Evolutionary conservation across 1,140 invertebrate genomes (phyloP).

Genomic region (Phortica variegata): DNA sequence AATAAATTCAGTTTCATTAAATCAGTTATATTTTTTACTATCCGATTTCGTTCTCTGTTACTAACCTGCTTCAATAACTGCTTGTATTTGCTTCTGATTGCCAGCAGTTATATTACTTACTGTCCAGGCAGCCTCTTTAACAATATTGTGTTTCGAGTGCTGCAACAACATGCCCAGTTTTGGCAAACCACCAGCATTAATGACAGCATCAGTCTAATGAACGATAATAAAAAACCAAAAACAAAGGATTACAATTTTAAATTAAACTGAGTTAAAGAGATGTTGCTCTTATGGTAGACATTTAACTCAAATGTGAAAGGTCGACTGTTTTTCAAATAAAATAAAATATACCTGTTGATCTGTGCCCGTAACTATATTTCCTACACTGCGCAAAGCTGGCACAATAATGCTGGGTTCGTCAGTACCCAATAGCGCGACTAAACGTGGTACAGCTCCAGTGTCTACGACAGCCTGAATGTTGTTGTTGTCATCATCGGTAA

Average conservation of each 20-base stretch:
- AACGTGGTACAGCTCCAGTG: slow-evolving; percentile 69
- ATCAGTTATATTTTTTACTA: slow-evolving; percentile 45
- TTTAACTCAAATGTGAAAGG: too few species aligned
- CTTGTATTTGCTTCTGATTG: slow-evolving; percentile 91
- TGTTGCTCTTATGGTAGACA: too few species aligned
- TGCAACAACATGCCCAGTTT: slow-evolving; percentile 72
- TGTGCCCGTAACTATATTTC: slow-evolving; percentile 86
- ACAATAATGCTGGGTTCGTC: slow-evolving; percentile 77
- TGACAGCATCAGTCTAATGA: slow-evolving; percentile 92
- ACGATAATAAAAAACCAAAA: slow-evolving; percentile 5
- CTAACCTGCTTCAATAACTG: slow-evolving; percentile 80
- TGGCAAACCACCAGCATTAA: slow-evolving; percentile 75
- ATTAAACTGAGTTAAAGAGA: too few species aligned
- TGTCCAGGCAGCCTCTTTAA: slow-evolving; percentile 97
- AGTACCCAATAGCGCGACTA: slow-evolving; percentile 75
- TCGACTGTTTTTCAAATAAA: too few species aligned
- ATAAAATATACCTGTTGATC: slow-evolving; percentile 76
- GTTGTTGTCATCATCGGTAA: slow-evolving; percentile 92
- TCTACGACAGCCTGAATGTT: slow-evolving; percentile 85
- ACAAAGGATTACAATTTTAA: not conserved
- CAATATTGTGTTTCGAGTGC: slow-evolving; percentile 72
- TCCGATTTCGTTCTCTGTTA: slow-evolving; percentile 58
- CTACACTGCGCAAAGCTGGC: slow-evolving; percentile 83
- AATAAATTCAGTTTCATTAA: not conserved
- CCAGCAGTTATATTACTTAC: slow-evolving; percentile 98